Evolutionary conservation across 1,140 invertebrate genomes (phyloP), one percentile per base, ranked within the genome.

Genomic region (Epicauta chinensis): DNA sequence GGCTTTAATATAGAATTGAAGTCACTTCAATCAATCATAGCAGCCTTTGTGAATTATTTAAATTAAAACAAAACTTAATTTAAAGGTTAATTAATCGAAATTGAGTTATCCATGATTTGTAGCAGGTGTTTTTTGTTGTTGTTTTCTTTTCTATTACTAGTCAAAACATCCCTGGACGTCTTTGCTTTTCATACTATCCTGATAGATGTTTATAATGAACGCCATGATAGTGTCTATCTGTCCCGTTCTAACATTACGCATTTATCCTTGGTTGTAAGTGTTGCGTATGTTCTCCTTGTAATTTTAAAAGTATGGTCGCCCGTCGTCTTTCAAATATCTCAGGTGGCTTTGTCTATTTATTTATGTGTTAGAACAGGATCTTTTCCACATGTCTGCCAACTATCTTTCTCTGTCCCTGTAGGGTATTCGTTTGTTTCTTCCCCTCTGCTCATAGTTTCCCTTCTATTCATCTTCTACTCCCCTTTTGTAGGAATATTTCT

Each of bases 281-380:
- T 38, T 38, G 38, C 12, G 31, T 38, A 47, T 34, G 45, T 37
- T n/a, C n/a, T n/a, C n/a, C 45, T 38, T 47, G 45, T 46, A 47
- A 51, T 51, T 43, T 42, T 46, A 53, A 54, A 51, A 51, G 52
- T 47, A 58, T 58, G 56, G 56, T 49, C 52, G 56, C 37, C 52
- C 51, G 51, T 58, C 56, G 46, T 10, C 29, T 30, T 5, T 30
- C 10, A 10, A 5, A 30, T 30, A 30, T 4, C 10, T 30, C 29
- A 10, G 4, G 10, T 30, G 4, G 10, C 32, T 12, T 2, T 34
- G 10, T 1, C 11, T n/a, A n/a, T n/a, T n/a, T n/a, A n/a, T n/a
- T n/a, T n/a, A n/a, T n/a, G n/a, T n/a, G n/a, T n/a, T n/a, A n/a
- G n/a, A n/a, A n/a, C n/a, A n/a, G n/a, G n/a, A n/a, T n/a, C n/a